phyloP scores from a whole-genome alignment of 2,888 invertebrate species.

The Drosophila borealis region DNA sequence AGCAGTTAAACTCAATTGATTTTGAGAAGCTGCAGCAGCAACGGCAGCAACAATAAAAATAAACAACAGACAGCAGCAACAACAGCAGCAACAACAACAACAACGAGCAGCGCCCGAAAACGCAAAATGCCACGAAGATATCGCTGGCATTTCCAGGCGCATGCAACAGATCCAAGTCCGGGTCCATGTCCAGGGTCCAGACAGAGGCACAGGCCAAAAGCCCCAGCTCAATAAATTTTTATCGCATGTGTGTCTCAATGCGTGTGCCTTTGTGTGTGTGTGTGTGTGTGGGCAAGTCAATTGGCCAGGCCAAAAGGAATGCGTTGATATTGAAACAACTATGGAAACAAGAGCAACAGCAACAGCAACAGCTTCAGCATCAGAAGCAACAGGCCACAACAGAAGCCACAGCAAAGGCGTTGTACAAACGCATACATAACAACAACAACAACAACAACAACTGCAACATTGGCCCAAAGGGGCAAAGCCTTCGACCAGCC shows the following conservation, averaged over 20 bases:
- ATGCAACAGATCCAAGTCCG: conserved; percentile 29
- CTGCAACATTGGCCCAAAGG: conserved; percentile 40
- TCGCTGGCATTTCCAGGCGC: conserved; percentile 29
- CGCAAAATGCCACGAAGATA: conserved; percentile 40
- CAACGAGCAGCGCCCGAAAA: conserved; percentile 43
- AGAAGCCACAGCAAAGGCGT: conserved; percentile 71
- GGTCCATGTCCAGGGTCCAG: conserved; percentile 26
- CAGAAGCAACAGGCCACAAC: conserved; percentile 49
- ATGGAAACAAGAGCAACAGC: conserved; percentile 57
- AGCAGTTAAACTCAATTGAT: conserved; percentile 79
- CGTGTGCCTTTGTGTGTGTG: conserved; percentile 31
- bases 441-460: conserved; percentile 29
- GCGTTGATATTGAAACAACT: conserved; percentile 74
- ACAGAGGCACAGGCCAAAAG: conserved; percentile 64
- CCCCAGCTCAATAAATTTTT: conserved; percentile 73
- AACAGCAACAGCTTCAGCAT: conserved; percentile 41
- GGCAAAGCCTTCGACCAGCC: conserved; percentile 50
- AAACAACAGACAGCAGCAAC: conserved; percentile 60
- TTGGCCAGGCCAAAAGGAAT: conserved; percentile 68
- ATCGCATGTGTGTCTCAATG: conserved; percentile 52
- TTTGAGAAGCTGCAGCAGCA: conserved; percentile 64
- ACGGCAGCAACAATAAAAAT: conserved; percentile 68
- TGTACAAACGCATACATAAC: conserved; percentile 69
- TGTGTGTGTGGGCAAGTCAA: conserved; percentile 56
- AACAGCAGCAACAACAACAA: conserved; percentile 42